Base-by-base conservation (phyloP, 2,888 invertebrate genomes). In the Notodonta dromedarius region DNA sequence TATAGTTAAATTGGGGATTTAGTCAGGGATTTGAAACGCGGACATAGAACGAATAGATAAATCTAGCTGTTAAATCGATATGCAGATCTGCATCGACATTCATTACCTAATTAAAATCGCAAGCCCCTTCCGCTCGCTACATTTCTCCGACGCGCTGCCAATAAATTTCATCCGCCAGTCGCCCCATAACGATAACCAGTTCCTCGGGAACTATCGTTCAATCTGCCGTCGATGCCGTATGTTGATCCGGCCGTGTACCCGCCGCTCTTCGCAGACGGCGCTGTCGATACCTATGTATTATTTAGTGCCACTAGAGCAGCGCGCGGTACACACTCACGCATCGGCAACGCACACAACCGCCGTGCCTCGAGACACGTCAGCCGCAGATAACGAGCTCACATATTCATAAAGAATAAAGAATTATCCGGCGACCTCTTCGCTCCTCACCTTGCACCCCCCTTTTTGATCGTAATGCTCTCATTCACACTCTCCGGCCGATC, bases 61-160 rank as follows among this genome's bases (percentile, higher is more conserved):
- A 92, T 92, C 91, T 91, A 91, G 88, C 88, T 84, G 90, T 88
- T 90, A 88, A 88, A 88, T 84, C 91, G 90, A 93, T 92, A 92
- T 92, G 92, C 92, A 93, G 92, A 93, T 93, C 92, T 88, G 89
- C 91, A 91, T 93, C 92, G 93, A 93, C 93, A 90, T 93, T 92
- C 92, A 93, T 93, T 93, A 92, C 93, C 93, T 93, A 93, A 93
- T 93, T 93, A 93, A 93, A 93, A 93, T 92, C 91, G 93, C 92
- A 89, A 89, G 86, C 89, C 93, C 91, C 93, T 93, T 93, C 93
- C 93, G 92, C 89, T 90, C 91, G 93, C 93, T 91, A 93, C 93
- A 93, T 93, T 93, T 93, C 93, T 93, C 92, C 91, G 88, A 83
- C 88, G 90, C 90, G 86, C 89, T 92, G 91, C 91, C 91, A 93